Conservation (phyloP, 1,140 invertebrate species). For the Drosophila pseudoananassae region DNA sequence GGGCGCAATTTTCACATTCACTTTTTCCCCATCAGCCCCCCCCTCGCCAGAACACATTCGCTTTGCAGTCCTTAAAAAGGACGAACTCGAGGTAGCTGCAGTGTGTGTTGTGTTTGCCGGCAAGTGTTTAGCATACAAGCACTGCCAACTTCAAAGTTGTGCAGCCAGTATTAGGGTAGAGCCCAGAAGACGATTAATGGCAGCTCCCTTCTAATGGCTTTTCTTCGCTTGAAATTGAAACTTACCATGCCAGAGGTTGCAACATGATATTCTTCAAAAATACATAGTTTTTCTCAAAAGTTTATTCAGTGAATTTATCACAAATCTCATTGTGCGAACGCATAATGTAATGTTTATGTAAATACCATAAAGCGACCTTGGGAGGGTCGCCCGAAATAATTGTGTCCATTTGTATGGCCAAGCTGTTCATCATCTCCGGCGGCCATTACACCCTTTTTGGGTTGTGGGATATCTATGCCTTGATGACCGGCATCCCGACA, state of each 20-base stretch:
- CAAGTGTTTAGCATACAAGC: slow-evolving; percentile 31
- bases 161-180: not conserved
- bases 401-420: slow-evolving; percentile 69
- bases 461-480: slow-evolving; percentile 13
- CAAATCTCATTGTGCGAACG: not conserved
- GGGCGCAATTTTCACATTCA: slow-evolving; percentile 61
- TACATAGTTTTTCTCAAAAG: not conserved
- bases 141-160: slow-evolving; percentile 36
- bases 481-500: slow-evolving; percentile 7
- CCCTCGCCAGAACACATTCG: not conserved
- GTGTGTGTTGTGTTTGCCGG: slow-evolving; percentile 3
- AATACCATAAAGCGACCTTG: slow-evolving; percentile 12
- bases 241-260: not conserved
- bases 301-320: not conserved
- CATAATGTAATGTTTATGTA: slow-evolving; percentile 2
- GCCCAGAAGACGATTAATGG: not conserved
- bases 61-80: slow-evolving; percentile 26
- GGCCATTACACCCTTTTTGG: slow-evolving; percentile 66
- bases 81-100: slow-evolving; percentile 2
- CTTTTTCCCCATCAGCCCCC: slow-evolving; percentile 1
- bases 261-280: not conserved
- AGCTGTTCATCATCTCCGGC: slow-evolving; percentile 55
- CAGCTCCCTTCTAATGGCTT: not conserved
- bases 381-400: slow-evolving; percentile 57
- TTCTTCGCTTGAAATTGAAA: not conserved